phyloP scores from a whole-genome alignment of 1,140 invertebrate genomes.

The Macrobrachium nipponense region DNA sequence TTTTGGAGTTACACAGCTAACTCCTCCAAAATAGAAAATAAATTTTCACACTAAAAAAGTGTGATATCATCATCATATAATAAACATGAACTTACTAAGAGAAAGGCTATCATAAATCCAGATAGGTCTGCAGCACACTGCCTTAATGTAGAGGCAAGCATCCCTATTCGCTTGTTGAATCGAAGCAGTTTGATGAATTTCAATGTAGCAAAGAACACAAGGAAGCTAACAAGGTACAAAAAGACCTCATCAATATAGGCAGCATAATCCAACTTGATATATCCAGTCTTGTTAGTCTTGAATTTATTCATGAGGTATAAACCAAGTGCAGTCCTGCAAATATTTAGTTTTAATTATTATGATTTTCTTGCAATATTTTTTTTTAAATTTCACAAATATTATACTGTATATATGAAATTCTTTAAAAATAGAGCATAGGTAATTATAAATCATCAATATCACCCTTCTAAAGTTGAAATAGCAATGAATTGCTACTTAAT shows the following conservation, averaged over 20 bases:
- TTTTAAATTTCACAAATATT: no score
- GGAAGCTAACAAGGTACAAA: slow-evolving; percentile 69
- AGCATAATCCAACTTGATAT: slow-evolving; percentile 72
- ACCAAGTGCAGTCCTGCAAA: slow-evolving; percentile 12
- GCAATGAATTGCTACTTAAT: no score
- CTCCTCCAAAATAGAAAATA: no score
- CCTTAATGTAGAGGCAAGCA: slow-evolving; percentile 66
- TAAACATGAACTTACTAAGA: slow-evolving; percentile 66
- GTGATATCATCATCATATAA: background rate
- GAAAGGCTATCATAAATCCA: slow-evolving; percentile 67
- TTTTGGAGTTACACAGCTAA: no score
- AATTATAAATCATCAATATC: no score
- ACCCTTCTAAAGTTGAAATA: no score
- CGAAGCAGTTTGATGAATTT: slow-evolving; percentile 72
- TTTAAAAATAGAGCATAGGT: no score
- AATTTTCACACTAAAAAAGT: no score
- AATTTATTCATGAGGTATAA: background rate
- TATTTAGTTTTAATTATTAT: no score
- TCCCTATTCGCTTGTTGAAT: slow-evolving; percentile 71
- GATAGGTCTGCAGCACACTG: slow-evolving; percentile 67
- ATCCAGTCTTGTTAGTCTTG: slow-evolving; percentile 63
- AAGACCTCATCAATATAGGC: slow-evolving; percentile 71
- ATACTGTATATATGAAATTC: no score
- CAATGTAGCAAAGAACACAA: slow-evolving; percentile 71
- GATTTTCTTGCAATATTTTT: no score